Evolutionary conservation across 2,888 invertebrate genomes (phyloP).

Genomic region (Pimpla rufipes): DNA sequence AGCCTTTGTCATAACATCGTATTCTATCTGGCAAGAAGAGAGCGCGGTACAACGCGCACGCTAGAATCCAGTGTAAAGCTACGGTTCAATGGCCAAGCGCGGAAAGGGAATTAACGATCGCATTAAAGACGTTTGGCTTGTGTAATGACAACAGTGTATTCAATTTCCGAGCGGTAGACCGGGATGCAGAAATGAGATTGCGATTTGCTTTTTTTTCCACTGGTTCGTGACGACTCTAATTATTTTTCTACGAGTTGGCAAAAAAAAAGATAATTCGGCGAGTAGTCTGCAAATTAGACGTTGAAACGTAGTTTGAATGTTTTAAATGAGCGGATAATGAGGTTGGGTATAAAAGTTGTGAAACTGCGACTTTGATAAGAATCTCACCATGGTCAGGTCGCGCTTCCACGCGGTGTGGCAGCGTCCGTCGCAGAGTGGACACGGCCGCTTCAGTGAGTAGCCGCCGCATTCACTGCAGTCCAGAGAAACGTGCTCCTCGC

Average conservation of each 20-base stretch:
- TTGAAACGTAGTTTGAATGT: no score
- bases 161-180: not conserved
- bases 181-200: not conserved
- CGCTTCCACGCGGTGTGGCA: constrained; percentile 91
- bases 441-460: constrained; percentile 91
- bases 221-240: no score
- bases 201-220: no score
- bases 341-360: not conserved
- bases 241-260: no score
- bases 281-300: no score
- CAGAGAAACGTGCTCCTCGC: constrained; percentile 91
- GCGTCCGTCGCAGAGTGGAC: constrained; percentile 91
- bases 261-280: no score
- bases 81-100: constrained; percentile 13
- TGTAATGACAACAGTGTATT: not conserved
- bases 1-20: constrained; percentile 13
- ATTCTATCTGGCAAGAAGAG: constrained; percentile 16
- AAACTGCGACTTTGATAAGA: not conserved
- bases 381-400: constrained; percentile 91
- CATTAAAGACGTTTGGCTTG: not conserved
- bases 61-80: not conserved
- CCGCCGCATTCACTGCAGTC: constrained; percentile 94
- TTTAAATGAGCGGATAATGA: no score
- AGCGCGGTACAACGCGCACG: constrained; percentile 20
- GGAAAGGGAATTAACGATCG: not conserved